Evolutionary conservation across 2,888 invertebrate species (phyloP).

Genomic region (Papilio gigon): DNA sequence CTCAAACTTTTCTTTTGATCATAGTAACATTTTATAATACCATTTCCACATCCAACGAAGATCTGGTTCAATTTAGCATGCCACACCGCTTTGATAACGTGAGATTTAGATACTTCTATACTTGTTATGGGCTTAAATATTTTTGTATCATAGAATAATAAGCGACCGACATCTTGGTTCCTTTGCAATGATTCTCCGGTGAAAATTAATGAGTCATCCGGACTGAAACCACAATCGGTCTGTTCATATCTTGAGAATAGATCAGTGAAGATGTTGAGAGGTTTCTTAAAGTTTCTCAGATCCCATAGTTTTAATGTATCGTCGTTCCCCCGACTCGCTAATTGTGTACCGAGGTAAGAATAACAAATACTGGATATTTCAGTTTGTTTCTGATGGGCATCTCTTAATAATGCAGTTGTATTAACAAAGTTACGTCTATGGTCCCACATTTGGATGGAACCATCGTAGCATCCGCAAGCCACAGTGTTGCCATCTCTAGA

Average conservation of each 20-base stretch:
- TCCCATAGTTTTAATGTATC: slow-evolving; percentile 98
- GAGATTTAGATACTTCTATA: slow-evolving; percentile 89
- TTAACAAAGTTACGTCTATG: slow-evolving; percentile 95
- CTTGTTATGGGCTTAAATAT: slow-evolving; percentile 88
- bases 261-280: slow-evolving; percentile 85
- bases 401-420: slow-evolving; percentile 88
- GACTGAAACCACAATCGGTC: slow-evolving; percentile 93
- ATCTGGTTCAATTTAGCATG: slow-evolving; percentile 99
- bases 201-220: slow-evolving; percentile 93
- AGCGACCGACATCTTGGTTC: slow-evolving; percentile 84
- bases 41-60: slow-evolving; percentile 95
- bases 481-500: slow-evolving; percentile 93
- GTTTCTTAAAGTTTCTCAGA: slow-evolving; percentile 89
- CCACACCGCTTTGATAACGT: slow-evolving; percentile 95
- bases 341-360: slow-evolving; percentile 90
- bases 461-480: slow-evolving; percentile 96
- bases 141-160: slow-evolving; percentile 90
- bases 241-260: slow-evolving; percentile 93
- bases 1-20: slow-evolving; percentile 93
- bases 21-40: slow-evolving; percentile 94
- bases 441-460: slow-evolving; percentile 99
- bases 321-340: slow-evolving; percentile 94
- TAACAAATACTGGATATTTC: slow-evolving; percentile 94
- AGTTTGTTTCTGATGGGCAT: slow-evolving; percentile 89
- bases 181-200: slow-evolving; percentile 93